These are phyloP conservation scores for Petroica traversi DNA, from an alignment of 2,113 vertebrate species.

Conservation along the genomic window DNA sequence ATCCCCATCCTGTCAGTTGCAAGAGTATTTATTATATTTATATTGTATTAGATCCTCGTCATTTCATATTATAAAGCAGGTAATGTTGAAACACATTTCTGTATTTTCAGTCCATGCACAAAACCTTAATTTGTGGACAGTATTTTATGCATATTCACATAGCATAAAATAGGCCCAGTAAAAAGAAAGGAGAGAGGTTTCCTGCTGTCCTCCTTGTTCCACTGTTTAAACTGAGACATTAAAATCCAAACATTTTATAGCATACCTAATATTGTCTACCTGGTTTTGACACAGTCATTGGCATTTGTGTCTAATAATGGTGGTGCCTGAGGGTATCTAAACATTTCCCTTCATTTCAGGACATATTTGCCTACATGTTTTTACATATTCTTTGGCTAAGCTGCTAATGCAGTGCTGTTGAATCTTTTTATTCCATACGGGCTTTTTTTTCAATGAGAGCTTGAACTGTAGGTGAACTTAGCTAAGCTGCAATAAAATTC, in stretches of 20 bases:
- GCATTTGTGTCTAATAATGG: background rate
- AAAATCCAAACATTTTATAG: background rate
- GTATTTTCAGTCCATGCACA: background rate
- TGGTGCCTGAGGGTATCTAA: slow-evolving; percentile 5
- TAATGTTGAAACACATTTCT: background rate
- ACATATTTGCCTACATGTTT: slow-evolving; percentile 5
- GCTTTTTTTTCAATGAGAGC: background rate
- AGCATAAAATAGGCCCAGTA: no score
- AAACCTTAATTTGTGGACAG: background rate
- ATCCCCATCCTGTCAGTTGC: background rate
- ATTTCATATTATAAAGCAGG: background rate
- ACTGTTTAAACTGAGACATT: background rate
- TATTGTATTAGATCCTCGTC: background rate
- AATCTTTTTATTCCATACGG: background rate
- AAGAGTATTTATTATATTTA: background rate
- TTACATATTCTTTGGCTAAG: background rate
- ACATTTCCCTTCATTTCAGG: background rate
- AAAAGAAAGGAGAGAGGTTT: background rate
- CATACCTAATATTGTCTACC: background rate
- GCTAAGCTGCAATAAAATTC: background rate
- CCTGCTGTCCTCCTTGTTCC: background rate
- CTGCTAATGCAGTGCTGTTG: background rate
- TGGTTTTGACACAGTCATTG: slow-evolving; percentile 29
- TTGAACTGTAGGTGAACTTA: slow-evolving; percentile 41
- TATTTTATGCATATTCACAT: background rate